phyloP scores from a whole-genome alignment of 1,140 invertebrate genomes.

The Hyphantria cunea region DNA sequence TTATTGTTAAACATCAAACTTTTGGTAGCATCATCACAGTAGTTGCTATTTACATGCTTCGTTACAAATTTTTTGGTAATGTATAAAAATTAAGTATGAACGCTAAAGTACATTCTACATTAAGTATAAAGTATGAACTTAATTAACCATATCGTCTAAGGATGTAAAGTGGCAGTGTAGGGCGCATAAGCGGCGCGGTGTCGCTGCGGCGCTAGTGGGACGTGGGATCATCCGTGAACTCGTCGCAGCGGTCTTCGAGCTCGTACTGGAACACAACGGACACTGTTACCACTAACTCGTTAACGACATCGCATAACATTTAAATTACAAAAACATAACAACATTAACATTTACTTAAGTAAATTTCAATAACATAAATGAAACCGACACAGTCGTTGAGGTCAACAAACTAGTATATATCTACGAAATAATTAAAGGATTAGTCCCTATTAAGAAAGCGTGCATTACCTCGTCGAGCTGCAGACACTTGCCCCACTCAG shows the following conservation, averaged over 20 bases:
- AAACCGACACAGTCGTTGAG: no score
- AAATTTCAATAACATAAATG: no score
- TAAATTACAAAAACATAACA: not conserved
- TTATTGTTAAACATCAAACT: constrained; percentile 29
- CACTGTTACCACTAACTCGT: not conserved
- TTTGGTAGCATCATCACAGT: constrained; percentile 44
- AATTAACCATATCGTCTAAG: not conserved
- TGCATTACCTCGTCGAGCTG: constrained; percentile 85
- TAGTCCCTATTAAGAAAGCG: no score
- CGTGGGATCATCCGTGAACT: constrained; percentile 52
- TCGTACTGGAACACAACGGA: constrained; percentile 60
- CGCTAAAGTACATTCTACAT: no score
- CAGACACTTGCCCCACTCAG: constrained; percentile 96
- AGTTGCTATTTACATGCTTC: constrained; percentile 28
- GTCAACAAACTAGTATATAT: no score
- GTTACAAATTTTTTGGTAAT: not conserved
- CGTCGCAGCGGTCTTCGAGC: constrained; percentile 75
- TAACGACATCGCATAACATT: not conserved
- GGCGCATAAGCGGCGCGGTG: not conserved
- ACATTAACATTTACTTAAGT: no score
- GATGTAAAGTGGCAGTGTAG: not conserved
- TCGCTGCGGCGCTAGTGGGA: not conserved
- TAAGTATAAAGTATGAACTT: not conserved
- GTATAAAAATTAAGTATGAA: constrained; percentile 18
- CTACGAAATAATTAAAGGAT: no score